phyloP scores from a whole-genome alignment of 1,140 invertebrate species.

The Psix sp. region DNA sequence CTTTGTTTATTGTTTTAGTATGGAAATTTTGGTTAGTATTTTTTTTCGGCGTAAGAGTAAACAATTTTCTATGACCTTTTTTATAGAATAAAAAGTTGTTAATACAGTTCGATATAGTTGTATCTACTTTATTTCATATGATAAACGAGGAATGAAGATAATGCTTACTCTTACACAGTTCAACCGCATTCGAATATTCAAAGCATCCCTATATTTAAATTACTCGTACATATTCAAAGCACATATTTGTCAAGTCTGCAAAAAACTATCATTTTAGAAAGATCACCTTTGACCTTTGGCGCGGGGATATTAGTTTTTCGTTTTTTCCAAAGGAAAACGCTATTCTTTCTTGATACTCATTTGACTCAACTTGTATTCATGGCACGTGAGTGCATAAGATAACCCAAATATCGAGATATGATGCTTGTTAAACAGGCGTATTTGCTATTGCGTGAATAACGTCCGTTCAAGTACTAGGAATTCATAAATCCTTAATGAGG shows the following conservation, averaged over 20 bases:
- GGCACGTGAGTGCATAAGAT: constrained; percentile 40
- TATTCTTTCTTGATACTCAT: constrained; percentile 20
- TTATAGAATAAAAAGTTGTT: too few species aligned
- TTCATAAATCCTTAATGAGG: constrained; percentile 58
- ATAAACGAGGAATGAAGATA: too few species aligned
- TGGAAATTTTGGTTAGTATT: neutral
- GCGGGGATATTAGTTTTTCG: neutral
- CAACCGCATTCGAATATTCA: too few species aligned
- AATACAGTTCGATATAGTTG: too few species aligned
- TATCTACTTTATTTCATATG: too few species aligned
- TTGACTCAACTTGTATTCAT: constrained; percentile 13
- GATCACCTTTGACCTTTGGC: constrained; percentile 2
- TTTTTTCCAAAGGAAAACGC: constrained; percentile 8
- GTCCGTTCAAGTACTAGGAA: constrained; percentile 38
- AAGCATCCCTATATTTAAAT: too few species aligned
- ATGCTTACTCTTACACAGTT: too few species aligned
- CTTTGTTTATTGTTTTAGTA: too few species aligned
- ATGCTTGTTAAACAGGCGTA: constrained; percentile 41
- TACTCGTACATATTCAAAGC: too few species aligned
- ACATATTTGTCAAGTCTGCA: constrained; percentile 66
- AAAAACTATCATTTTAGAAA: neutral
- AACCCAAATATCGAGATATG: constrained; percentile 49
- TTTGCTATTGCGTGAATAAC: constrained; percentile 47
- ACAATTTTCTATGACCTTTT: too few species aligned
- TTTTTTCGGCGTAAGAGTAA: too few species aligned